A percentile compares a stretch with the other conserved stretches of the same genome.
Conservation (phyloP, 2,888 invertebrate species). For the Alcis repandata region DNA sequence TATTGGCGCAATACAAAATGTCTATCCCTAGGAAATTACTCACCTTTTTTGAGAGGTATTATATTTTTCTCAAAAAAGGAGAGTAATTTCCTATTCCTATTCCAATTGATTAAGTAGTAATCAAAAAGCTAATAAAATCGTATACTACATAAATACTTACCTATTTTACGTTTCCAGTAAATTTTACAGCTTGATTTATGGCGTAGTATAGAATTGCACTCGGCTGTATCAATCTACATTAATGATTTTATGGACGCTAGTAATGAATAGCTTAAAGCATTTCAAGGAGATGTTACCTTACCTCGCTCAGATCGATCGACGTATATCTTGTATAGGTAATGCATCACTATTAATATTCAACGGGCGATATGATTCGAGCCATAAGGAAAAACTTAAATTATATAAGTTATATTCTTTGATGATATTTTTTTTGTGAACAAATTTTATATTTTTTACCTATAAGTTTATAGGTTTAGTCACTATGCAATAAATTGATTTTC, state of each 20-base stretch:
- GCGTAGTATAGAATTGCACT: constrained; percentile 7
- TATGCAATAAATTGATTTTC: no score
- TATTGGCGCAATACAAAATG: no score
- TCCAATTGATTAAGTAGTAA: background rate
- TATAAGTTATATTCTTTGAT: no score
- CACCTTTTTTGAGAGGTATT: no score
- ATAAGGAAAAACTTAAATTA: background rate
- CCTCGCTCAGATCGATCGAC: background rate
- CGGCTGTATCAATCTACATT: constrained; percentile 9
- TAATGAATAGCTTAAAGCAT: constrained; percentile 44
- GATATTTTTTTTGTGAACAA: no score
- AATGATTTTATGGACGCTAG: constrained; percentile 1
- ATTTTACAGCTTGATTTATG: constrained; percentile 1
- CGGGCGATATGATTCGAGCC: background rate
- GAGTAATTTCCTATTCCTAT: background rate
- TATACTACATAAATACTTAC: background rate
- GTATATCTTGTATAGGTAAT: no score
- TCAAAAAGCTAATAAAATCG: background rate
- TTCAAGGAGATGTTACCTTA: constrained; percentile 12
- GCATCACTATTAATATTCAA: constrained; percentile 3
- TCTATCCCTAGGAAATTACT: no score
- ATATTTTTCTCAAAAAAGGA: no score
- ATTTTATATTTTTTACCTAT: no score
- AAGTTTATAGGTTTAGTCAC: no score
- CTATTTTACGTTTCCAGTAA: background rate